These are phyloP conservation scores for Drosophila serrata DNA, from an alignment of 1,140 invertebrate species.

Conservation along the genomic window DNA sequence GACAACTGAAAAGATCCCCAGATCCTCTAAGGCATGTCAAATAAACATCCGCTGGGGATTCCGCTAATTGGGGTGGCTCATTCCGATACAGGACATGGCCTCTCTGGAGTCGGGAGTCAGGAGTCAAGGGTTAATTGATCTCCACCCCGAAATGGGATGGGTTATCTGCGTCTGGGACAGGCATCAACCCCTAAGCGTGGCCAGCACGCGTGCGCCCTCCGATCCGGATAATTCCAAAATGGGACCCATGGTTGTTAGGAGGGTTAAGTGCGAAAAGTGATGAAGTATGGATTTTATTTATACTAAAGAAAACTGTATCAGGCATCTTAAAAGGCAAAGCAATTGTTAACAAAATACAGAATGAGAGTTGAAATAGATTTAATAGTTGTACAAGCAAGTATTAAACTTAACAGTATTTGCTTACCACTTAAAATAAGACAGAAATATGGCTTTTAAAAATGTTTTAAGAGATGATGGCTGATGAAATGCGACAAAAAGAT, in stretches of 20 bases:
- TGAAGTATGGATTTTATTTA: background rate
- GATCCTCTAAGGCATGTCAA: background rate
- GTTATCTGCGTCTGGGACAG: constrained; percentile 60
- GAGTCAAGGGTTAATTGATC: constrained; percentile 76
- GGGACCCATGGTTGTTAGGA: constrained; percentile 36
- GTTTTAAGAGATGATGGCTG: no score
- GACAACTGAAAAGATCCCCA: background rate
- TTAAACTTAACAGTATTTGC: no score
- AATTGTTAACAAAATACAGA: no score
- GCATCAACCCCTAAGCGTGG: constrained; percentile 65
- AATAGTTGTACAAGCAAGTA: no score
- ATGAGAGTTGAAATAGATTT: background rate
- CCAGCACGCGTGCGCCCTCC: constrained; percentile 66
- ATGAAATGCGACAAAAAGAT: no score
- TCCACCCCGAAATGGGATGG: constrained; percentile 35
- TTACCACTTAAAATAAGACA: no score
- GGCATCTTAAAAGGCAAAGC: no score
- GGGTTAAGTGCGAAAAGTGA: background rate
- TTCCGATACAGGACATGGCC: constrained; percentile 50
- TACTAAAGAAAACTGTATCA: background rate
- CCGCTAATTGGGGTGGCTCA: constrained; percentile 49
- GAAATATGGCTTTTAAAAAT: no score
- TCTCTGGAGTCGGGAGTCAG: constrained; percentile 38
- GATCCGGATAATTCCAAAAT: constrained; percentile 59
- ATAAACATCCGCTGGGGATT: constrained; percentile 1